Evolutionary conservation across 2,888 invertebrate species (phyloP).

Genomic region (Disparrhopalites patrizii): DNA sequence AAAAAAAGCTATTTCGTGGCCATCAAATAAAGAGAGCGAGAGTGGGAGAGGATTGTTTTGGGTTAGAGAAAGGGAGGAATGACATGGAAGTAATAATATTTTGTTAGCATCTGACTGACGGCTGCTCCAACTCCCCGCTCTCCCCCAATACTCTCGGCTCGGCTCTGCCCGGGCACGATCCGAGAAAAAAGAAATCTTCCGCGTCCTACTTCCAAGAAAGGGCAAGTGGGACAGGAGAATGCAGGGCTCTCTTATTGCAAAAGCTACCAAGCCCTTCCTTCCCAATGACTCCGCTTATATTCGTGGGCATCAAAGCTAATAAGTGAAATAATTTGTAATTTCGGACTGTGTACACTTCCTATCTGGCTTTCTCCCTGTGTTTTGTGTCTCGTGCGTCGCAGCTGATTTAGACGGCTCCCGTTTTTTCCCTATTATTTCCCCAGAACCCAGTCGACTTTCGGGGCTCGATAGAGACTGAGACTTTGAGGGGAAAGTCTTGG

Average conservation of each 20-base stretch:
- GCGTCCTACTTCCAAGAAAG: not conserved
- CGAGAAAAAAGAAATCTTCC: not conserved
- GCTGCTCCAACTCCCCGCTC: too few species aligned
- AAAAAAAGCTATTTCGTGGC: not conserved
- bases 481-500: too few species aligned
- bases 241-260: too few species aligned
- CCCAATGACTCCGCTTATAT: too few species aligned
- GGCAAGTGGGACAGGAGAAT: not conserved
- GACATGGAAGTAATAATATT: too few species aligned
- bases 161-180: not conserved
- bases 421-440: not conserved
- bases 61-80: too few species aligned
- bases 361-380: too few species aligned
- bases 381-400: not conserved
- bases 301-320: conserved; percentile 5
- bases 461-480: not conserved
- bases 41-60: too few species aligned
- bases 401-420: not conserved
- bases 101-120: too few species aligned
- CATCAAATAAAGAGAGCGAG: too few species aligned
- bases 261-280: too few species aligned
- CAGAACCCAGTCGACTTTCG: not conserved
- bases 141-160: not conserved
- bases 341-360: not conserved
- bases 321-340: not conserved